A percentile compares a stretch with the other conserved stretches of the same genome.
These are phyloP conservation scores for Pipra filicauda DNA, from an alignment of 2,113 vertebrate genomes.

Conservation along the genomic window DNA sequence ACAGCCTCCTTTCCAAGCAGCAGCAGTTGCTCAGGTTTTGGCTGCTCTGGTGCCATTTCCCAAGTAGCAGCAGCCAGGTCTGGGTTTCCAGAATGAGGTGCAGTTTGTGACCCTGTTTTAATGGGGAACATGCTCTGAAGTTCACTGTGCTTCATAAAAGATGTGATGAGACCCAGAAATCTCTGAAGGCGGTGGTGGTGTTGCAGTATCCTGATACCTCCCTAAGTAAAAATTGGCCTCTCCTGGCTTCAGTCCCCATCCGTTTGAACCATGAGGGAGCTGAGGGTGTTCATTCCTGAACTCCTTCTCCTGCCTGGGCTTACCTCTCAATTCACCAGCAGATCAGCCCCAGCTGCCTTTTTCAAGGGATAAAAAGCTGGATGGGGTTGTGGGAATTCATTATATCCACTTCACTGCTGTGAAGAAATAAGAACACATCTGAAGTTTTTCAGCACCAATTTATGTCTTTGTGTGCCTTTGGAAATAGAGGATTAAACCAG, in stretches of 20 bases:
- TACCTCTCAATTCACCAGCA: rapidly evolving
- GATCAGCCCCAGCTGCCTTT: not conserved
- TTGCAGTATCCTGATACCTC: not conserved
- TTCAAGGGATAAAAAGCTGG: not conserved
- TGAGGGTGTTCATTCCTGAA: rapidly evolving
- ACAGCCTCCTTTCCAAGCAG: not conserved
- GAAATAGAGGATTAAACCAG: not conserved
- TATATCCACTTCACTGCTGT: not conserved
- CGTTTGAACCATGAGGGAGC: rapidly evolving
- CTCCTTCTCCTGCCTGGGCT: not conserved
- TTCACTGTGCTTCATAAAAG: rapidly evolving
- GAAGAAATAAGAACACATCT: not conserved
- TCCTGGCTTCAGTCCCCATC: not conserved
- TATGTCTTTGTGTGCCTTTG: not conserved
- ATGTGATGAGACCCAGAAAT: rapidly evolving
- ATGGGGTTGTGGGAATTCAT: not conserved
- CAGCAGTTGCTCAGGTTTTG: not conserved
- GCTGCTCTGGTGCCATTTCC: not conserved
- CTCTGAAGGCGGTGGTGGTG: rapidly evolving
- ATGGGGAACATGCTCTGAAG: rapidly evolving
- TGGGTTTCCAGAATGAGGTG: not conserved
- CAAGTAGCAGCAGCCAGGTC: not conserved
- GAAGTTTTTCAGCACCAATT: not conserved
- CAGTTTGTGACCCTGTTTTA: not conserved
- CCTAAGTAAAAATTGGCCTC: not conserved